phyloP scores from a whole-genome alignment of 2,888 invertebrate species.

The Trissolcus brochymenae region DNA sequence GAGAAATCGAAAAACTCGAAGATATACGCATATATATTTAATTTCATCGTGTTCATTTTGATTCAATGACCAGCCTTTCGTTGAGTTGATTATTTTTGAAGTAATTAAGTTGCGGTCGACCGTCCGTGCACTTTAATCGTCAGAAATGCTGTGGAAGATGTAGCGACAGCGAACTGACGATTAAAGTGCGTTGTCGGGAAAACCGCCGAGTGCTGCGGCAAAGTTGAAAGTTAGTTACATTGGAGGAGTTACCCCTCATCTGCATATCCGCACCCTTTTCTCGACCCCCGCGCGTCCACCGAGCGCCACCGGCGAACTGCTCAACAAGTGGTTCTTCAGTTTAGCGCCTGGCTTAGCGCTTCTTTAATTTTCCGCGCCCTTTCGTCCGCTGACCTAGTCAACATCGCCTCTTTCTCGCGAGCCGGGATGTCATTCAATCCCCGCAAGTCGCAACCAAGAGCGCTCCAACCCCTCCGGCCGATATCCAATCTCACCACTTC shows the following conservation, averaged over 20 bases:
- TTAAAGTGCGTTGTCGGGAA: slow-evolving; percentile 60
- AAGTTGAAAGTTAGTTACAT: slow-evolving; percentile 76
- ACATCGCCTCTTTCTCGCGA: slow-evolving; percentile 11
- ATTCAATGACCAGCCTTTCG: neutral
- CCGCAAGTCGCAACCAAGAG: slow-evolving; percentile 12
- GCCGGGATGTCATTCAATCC: slow-evolving; percentile 40
- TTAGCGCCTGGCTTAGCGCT: slow-evolving; percentile 75
- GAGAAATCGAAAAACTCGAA: slow-evolving; percentile 45
- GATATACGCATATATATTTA: slow-evolving; percentile 26
- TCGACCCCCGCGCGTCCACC: slow-evolving; percentile 57
- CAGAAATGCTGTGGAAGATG: slow-evolving; percentile 20
- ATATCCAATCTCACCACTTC: neutral
- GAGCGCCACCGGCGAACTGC: slow-evolving; percentile 62
- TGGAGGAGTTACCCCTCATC: slow-evolving; percentile 71
- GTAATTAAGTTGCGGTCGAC: neutral
- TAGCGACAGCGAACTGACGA: slow-evolving; percentile 25
- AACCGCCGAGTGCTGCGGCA: slow-evolving; percentile 65
- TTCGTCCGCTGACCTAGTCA: slow-evolving; percentile 37
- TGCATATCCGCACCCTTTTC: slow-evolving; percentile 70
- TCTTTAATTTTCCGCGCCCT: slow-evolving; percentile 72
- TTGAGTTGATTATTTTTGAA: neutral
- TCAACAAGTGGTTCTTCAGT: slow-evolving; percentile 77
- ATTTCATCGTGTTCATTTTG: neutral
- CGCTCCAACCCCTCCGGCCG: slow-evolving; percentile 1
- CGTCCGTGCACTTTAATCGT: slow-evolving; percentile 10